Conservation (phyloP, 2,113 vertebrate species). For the Ovis aries region ARS-UI_Ramb_v3.0 NC_056063.1:79779501-79780000, state of each 20-base stretch:
- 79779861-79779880: conserved; percentile 32
- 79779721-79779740: conserved; percentile 8
- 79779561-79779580: neutral
- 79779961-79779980: neutral
- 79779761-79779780: conserved; percentile 71
- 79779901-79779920: conserved; percentile 55
- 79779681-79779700: neutral
- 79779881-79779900: conserved; percentile 34
- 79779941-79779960: neutral
- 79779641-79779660: neutral
- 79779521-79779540: conserved; percentile 22
- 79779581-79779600: neutral
- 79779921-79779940: conserved; percentile 14
- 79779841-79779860: neutral
- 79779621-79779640: neutral
- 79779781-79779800: conserved; percentile 63
- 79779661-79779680: conserved; percentile 24
- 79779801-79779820: conserved; percentile 44
- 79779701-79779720: conserved; percentile 10
- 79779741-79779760: conserved; percentile 36
- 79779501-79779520: conserved; percentile 52
- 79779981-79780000: neutral
- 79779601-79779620: neutral
- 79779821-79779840: neutral
- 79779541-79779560: conserved; percentile 57